Base-by-base conservation (phyloP, 2,797 vertebrate species). In the Tympanoctomys barrerae region DNA sequence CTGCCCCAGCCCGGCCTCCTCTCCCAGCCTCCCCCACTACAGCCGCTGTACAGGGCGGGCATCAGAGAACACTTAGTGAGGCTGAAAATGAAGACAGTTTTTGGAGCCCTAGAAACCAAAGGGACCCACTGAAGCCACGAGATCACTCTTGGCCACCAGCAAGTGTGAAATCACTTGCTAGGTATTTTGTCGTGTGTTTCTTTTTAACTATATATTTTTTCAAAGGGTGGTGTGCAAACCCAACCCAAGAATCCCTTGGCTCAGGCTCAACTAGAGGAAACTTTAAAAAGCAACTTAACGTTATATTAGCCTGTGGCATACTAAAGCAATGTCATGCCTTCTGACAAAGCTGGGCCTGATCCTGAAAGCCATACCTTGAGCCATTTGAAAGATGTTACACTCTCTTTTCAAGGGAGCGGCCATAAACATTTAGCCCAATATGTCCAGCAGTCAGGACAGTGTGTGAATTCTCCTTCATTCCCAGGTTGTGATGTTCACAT, bases 121-220 rank as follows among this genome's bases (percentile, higher is more conserved):
- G 88, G 42, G 84, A 70, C 42, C 87, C 54, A 9, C 36, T 71
- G 70, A 54, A 59, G 7, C 81, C 39, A 86, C 52, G 81, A 62
- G 61, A 54, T 93, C 59, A 21, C 31, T 91, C 92, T 94, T 97
- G 94, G 97, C 94, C 18, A 24, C 82, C 61, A 49, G 82, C 92
- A 62, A 87, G 86, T 61, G 36, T 97, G 92, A 98, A 78, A 57
- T 94, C 94, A 94, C 77, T 71, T 9, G 5, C 84, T 57, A 95
- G 90, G 94, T 91, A 95, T 97, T 95, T 90, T 91, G 77, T 94
- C 24, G 89, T 95, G 94, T 95, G 94, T 94, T 97, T 97, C 97
- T 94, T 94, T 95, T 79, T 54, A 54, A 54, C 77, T 79, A 54
- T 79, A 77, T 49, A 77, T 77, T 77, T 46, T 87, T 87, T 87